Percentiles rank a stretch among this genome's conserved stretches.
Conservation (phyloP, 2,888 invertebrate species). For the Hemistola chrysoprasaria region DNA sequence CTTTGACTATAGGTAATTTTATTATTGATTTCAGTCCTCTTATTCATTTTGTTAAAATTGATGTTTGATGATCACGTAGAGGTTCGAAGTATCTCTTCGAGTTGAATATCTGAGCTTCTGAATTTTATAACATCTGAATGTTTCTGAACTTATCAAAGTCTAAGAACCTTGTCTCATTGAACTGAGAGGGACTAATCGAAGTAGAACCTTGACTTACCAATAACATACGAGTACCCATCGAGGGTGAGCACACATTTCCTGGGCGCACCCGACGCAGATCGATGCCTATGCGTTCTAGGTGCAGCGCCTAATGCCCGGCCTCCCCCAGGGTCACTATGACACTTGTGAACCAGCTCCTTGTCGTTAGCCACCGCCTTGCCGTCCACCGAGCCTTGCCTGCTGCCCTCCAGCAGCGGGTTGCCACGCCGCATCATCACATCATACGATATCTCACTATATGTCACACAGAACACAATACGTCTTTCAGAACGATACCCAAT, state of each 20-base stretch:
- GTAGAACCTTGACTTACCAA: slow-evolving; percentile 84
- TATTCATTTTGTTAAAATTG: too few species aligned
- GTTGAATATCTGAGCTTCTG: too few species aligned
- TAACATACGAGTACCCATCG: slow-evolving; percentile 94
- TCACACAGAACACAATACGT: slow-evolving; percentile 8
- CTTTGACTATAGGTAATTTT: too few species aligned
- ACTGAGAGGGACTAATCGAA: too few species aligned
- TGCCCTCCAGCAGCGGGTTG: slow-evolving; percentile 72
- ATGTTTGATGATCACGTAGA: too few species aligned
- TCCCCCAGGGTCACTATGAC: slow-evolving; percentile 85
- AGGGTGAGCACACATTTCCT: slow-evolving; percentile 91
- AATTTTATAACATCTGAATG: too few species aligned
- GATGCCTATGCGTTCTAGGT: slow-evolving; percentile 64
- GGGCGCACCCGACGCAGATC: slow-evolving; percentile 81
- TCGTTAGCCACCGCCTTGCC: slow-evolving; percentile 63
- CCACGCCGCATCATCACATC: slow-evolving; percentile 77
- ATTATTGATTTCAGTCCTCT: too few species aligned
- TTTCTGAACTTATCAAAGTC: too few species aligned
- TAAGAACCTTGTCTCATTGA: too few species aligned
- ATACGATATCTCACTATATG: slow-evolving; percentile 59
- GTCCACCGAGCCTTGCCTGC: slow-evolving; percentile 76
- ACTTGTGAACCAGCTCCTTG: slow-evolving; percentile 86
- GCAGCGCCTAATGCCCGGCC: slow-evolving; percentile 67
- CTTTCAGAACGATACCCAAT: slow-evolving; percentile 25
- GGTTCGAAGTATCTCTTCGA: too few species aligned